Evolutionary conservation across 2,888 invertebrate species (phyloP).

Genomic region (Diloba caeruleocephala): DNA sequence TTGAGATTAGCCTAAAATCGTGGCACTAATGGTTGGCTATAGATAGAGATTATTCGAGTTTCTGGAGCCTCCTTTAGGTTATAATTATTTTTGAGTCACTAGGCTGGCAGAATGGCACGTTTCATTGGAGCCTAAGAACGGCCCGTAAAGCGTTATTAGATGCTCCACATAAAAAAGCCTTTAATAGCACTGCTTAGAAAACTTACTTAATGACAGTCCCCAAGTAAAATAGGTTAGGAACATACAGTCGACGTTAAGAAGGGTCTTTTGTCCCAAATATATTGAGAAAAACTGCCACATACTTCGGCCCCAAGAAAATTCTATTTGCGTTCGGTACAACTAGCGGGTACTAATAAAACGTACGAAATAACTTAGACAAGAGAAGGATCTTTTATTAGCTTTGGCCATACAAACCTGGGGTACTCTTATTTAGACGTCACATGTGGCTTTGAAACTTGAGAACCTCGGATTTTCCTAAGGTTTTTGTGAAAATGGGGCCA

Average conservation of each 20-base stretch:
- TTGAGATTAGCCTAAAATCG: too few relatives aligned
- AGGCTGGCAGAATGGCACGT: too few relatives aligned
- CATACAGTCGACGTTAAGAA: constrained; percentile 9
- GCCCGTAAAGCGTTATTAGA: too few relatives aligned
- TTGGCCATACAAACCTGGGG: constrained; percentile 1
- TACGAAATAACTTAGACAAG: constrained; percentile 19
- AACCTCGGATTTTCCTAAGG: not conserved
- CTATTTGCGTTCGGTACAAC: constrained; percentile 14
- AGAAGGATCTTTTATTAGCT: constrained; percentile 29
- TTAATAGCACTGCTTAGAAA: too few relatives aligned
- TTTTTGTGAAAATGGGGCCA: too few relatives aligned
- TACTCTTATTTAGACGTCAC: constrained; percentile 15
- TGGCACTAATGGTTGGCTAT: too few relatives aligned
- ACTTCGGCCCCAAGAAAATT: constrained; percentile 5
- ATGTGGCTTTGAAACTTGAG: constrained; percentile 18
- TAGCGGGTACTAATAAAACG: constrained; percentile 33
- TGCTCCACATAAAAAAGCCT: too few relatives aligned
- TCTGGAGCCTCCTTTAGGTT: too few relatives aligned
- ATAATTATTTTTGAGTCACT: too few relatives aligned
- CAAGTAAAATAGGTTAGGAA: not conserved
- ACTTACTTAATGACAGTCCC: too few relatives aligned
- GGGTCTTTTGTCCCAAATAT: constrained; percentile 11
- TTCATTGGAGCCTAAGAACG: too few relatives aligned
- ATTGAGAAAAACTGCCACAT: constrained; percentile 6
- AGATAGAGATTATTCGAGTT: too few relatives aligned